These are phyloP conservation scores for Leucopternis melanops DNA, from an alignment of 2,113 vertebrate species.

Conservation along the genomic window DNA sequence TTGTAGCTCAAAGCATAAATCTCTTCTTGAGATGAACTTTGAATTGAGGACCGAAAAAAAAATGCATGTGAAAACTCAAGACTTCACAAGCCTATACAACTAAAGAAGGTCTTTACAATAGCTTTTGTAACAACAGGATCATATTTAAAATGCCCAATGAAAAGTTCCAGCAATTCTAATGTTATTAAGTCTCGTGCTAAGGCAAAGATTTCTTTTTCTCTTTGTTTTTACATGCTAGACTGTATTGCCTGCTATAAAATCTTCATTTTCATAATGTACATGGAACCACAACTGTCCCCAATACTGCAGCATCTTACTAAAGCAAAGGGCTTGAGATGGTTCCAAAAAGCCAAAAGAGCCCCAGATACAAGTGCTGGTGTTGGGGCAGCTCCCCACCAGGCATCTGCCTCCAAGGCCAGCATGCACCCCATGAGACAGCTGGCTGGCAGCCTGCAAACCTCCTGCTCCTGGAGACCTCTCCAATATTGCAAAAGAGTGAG, in stretches of 20 bases:
- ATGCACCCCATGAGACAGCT: fast-evolving
- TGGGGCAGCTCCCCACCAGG: not conserved
- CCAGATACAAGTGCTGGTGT: fast-evolving
- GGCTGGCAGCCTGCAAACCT: not conserved
- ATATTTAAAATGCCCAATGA: not conserved
- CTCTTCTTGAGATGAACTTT: not conserved
- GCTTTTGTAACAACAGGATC: not conserved
- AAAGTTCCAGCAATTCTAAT: not conserved
- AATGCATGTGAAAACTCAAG: not conserved
- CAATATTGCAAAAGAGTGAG: not conserved
- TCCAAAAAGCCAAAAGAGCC: not conserved
- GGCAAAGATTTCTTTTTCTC: not conserved
- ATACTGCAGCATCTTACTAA: not conserved
- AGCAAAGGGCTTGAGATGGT: not conserved
- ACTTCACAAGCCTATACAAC: not conserved
- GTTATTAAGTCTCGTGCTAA: not conserved
- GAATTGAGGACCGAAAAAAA: not conserved
- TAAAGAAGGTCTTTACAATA: not conserved
- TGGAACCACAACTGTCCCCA: not conserved
- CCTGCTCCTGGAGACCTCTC: not conserved
- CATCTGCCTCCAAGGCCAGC: not conserved
- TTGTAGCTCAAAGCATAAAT: not conserved
- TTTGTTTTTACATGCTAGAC: not conserved
- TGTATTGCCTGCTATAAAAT: not conserved
- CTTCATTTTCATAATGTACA: not conserved